Base-by-base conservation (phyloP, 2,888 invertebrate species). In the Druceiella hillmani region DNA sequence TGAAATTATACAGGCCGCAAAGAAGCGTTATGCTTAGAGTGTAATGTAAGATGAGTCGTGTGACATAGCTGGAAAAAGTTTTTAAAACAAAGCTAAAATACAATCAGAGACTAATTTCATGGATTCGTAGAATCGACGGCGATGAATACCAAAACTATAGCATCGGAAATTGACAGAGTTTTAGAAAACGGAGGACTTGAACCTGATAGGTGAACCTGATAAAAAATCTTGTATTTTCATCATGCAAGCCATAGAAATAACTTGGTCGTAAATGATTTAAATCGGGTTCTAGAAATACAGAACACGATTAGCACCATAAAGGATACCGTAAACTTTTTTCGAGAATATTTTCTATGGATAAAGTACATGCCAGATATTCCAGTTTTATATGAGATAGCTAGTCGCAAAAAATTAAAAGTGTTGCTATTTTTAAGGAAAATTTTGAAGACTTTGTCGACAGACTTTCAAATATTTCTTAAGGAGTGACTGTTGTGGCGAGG, bases 251-350 rank as follows among this genome's bases (percentile, higher is more conserved):
- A 51, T 37, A 47, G 40, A 31, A 31, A 51, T 7, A 51, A 49
- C 40, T 41, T 50, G 34, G 47, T 50, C 17, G 27, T 51, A 27
- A 51, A 50, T 31, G 47, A 52, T 30, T 43, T 45, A 33, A 51
- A 46, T 43, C 37, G 27, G 31, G 40, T 51, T 11, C 26, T 41
- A 33, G 49, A 49, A 42, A 43, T 51, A 27, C 32, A 48, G 16
- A 51, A 50, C 40, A 42, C 47, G 17, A 39, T 49, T 36, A 43
- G 43, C 26, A 47, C 47, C 26, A 41, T 50, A 26, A 51, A 51
- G 41, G 43, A 43, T 10, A 49, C n/a, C n/a, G n/a, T 49, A 6
- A 43, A 25, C 17, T 46, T 51, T 48, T 51, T 51, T 33, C 32
- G 48, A 40, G n/a, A n/a, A n/a, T n/a, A n/a, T 39, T 33, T 37